Conservation (phyloP, 2,888 invertebrate genomes). For the Trichopria drosophilae region DNA sequence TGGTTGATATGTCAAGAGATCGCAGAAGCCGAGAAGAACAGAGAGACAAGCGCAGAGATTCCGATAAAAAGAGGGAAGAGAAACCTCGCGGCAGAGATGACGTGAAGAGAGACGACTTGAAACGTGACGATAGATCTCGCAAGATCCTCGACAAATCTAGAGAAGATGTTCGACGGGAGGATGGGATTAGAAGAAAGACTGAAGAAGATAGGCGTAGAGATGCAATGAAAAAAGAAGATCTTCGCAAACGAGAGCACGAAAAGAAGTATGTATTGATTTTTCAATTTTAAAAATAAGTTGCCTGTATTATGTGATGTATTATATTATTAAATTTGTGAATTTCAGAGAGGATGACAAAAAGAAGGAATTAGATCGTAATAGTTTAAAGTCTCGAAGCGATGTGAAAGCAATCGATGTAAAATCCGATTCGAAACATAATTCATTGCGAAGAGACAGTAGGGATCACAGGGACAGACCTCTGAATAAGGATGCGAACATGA, state of each 20-base stretch:
- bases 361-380: constrained; percentile 44
- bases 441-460: constrained; percentile 47
- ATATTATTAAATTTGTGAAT: not conserved
- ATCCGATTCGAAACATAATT: constrained; percentile 33
- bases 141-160: constrained; percentile 46
- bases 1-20: constrained; percentile 53
- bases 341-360: constrained; percentile 48
- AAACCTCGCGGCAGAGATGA: constrained; percentile 46
- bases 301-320: not conserved
- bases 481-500: not conserved
- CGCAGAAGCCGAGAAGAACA: constrained; percentile 44
- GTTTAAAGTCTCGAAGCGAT: constrained; percentile 43
- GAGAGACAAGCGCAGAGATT: constrained; percentile 46
- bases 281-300: not conserved
- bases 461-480: constrained; percentile 35
- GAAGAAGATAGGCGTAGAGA: constrained; percentile 57
- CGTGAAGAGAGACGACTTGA: constrained; percentile 59
- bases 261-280: constrained; percentile 41
- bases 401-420: constrained; percentile 40
- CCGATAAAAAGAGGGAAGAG: constrained; percentile 50
- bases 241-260: constrained; percentile 54
- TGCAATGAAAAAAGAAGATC: constrained; percentile 53
- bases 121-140: constrained; percentile 49
- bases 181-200: constrained; percentile 40
- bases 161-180: constrained; percentile 59